Base-by-base conservation (phyloP, 2,113 vertebrate genomes). In the Guaruba guarouba region DNA sequence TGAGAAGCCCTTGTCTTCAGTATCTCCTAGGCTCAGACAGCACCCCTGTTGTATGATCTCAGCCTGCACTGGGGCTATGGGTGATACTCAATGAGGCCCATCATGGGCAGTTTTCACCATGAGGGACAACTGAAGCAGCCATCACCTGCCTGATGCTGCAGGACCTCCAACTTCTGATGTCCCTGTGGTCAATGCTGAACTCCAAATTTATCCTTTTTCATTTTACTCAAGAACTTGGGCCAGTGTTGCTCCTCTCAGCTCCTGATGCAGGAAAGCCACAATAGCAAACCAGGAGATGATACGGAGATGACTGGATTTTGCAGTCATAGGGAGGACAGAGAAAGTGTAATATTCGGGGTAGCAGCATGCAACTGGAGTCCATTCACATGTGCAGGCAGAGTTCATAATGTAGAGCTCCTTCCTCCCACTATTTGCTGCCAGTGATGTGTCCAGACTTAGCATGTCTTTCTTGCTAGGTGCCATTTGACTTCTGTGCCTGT, bases 371-470 rank as follows among this genome's bases (percentile, higher is more conserved):
- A 52, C 27, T 87, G n/a, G 57, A 24, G 52, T 59, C 37, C 18
- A 35, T 88, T 27, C 62, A 84, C 74, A 63, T 46, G 35, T 71
- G n/a, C 48, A 57, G 48, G 15, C 51, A 78, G 55, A 89, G 13
- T 16, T 84, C 31, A 11, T 31, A 25, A 20, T 19, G 31, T 28
- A 85, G 48, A 71, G 33, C 10, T 90, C 24, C 27, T 82, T 73
- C 10, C 6, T 16, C 17, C 29, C 3, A 2, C 16, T 48, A 0
- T 59, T 23, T 3, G 10, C 46, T 84, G 35, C 27, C 0, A 7
- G 39, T 9, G 2, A 49, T 0, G 0, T 31, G 33, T 59, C 64
- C 92, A 6, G 1, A 31, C 37, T 39, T 57, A 11, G 17, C 0
- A 2, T 66, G 54, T 10, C 48, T 93, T 75, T 86, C 69, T 75